These are phyloP conservation scores for Drosophila ananassae DNA, from an alignment of 1,140 invertebrate genomes.

Conservation along the genomic window DNA sequence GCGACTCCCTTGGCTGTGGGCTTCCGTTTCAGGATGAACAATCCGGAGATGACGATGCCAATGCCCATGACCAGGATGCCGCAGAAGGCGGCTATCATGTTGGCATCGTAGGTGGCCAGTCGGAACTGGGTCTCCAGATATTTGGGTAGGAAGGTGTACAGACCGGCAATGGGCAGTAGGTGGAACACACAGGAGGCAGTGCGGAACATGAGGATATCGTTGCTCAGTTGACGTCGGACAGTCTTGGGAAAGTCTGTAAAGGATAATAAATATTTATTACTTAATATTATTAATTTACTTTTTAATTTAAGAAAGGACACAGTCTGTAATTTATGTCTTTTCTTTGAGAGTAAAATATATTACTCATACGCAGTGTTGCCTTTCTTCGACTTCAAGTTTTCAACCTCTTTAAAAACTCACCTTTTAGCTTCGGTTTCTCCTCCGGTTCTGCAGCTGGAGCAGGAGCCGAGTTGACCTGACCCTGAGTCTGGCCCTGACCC, in stretches of 20 bases:
- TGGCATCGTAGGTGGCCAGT: slow-evolving; percentile 93
- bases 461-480: slow-evolving; percentile 1
- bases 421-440: slow-evolving; percentile 76
- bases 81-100: slow-evolving; percentile 95
- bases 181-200: slow-evolving; percentile 95
- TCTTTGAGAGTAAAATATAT: background rate
- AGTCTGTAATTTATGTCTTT: no score
- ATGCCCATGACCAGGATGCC: slow-evolving; percentile 96
- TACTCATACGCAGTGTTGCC: background rate
- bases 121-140: slow-evolving; percentile 96
- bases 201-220: slow-evolving; percentile 95
- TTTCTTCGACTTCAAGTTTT: background rate
- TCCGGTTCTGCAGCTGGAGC: slow-evolving; percentile 47
- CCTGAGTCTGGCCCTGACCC: slow-evolving; percentile 1
- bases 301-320: no score
- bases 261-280: background rate
- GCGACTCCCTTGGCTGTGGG: slow-evolving; percentile 94
- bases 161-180: slow-evolving; percentile 94
- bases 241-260: slow-evolving; percentile 92
- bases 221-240: slow-evolving; percentile 92
- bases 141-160: slow-evolving; percentile 97
- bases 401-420: slow-evolving; percentile 14
- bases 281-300: no score
- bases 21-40: slow-evolving; percentile 92
- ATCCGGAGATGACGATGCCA: slow-evolving; percentile 93